Evolutionary conservation across 2,797 vertebrate genomes (phyloP).

Genomic region (Otolemur crassicaudatus): DNA sequence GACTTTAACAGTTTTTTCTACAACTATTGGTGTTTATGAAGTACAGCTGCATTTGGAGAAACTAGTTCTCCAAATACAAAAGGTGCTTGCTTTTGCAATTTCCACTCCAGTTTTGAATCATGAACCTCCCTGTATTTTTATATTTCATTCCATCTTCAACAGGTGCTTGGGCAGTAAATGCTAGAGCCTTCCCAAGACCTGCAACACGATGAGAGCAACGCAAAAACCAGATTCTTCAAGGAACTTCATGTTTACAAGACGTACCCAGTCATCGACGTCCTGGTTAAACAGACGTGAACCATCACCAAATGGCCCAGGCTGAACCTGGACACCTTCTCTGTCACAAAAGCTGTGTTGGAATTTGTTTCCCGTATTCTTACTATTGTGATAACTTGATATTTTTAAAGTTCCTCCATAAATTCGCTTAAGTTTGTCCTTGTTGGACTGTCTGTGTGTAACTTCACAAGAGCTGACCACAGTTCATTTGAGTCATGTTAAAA

Average conservation of each 20-base stretch:
- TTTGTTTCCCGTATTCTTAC: background rate
- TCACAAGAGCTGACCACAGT: background rate
- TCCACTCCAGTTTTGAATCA: background rate
- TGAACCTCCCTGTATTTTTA: background rate
- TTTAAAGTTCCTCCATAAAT: conserved; percentile 9
- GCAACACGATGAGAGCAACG: rapidly evolving
- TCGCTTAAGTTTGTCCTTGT: background rate
- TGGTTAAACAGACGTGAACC: background rate
- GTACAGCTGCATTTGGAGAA: background rate
- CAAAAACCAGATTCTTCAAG: background rate
- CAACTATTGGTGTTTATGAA: background rate
- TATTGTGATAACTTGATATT: background rate
- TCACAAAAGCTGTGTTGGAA: background rate
- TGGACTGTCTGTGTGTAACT: background rate
- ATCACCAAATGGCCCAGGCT: background rate
- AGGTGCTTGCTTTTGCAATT: background rate
- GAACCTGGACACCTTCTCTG: background rate
- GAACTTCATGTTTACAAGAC: background rate
- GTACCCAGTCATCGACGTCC: background rate
- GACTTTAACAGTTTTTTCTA: background rate
- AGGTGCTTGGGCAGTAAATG: background rate
- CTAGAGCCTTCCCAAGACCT: background rate
- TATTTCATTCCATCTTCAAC: background rate
- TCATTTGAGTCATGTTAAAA: background rate
- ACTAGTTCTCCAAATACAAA: background rate